Evolutionary conservation across 1,140 invertebrate species (phyloP), one percentile per base, ranked within the genome.

Genomic region (Drosophila pallidifrons): DNA sequence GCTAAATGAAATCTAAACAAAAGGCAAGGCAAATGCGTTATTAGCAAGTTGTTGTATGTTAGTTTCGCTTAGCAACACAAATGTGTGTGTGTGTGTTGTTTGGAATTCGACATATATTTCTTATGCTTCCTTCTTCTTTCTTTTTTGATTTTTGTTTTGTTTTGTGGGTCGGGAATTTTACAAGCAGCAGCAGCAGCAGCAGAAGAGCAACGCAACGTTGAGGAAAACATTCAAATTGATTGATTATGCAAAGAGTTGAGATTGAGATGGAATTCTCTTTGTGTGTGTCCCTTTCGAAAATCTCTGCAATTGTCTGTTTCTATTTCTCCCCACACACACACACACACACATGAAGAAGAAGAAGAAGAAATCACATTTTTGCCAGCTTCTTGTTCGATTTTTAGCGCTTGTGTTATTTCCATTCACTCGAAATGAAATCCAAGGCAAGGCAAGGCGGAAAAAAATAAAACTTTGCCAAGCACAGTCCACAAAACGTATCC

Each of bases 201-300:
- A 1, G 20, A 38, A 35, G 38, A 38, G 32, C 30, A 38, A 7
- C 8, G 15, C 32, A 41, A 16, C 8, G 15, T 6, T 6, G 25
- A 15, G 20, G 57, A 59, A 25, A 45, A 59, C 57, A 46, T 41
- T 28, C 7, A 13, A 59, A 46, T 13, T 71, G 59, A 55, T 71
- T 71, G 68, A 71, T 71, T 71, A 64, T 64, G 68, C 59, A 71
- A 54, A 57, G 68, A 71, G 68, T 46, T 51, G n/a, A 13, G 30
- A 57, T 10, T 46, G 32, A 57, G 65, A 15, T 15, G 30, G 15
- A 57, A 11, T 11, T 25, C 20, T 25, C 20, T 25, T 25, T 25
- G 20, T 38, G 30, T 32, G 2, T 11, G 11, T 38, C 7, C 64
- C 10, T 32, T 25, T 25, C 13, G 30, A n/a, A 55, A 55, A 55